A percentile compares a stretch with the other conserved stretches of the same genome.
phyloP scores from a whole-genome alignment of 2,888 invertebrate genomes.

The Drosophila gaucha region DNA sequence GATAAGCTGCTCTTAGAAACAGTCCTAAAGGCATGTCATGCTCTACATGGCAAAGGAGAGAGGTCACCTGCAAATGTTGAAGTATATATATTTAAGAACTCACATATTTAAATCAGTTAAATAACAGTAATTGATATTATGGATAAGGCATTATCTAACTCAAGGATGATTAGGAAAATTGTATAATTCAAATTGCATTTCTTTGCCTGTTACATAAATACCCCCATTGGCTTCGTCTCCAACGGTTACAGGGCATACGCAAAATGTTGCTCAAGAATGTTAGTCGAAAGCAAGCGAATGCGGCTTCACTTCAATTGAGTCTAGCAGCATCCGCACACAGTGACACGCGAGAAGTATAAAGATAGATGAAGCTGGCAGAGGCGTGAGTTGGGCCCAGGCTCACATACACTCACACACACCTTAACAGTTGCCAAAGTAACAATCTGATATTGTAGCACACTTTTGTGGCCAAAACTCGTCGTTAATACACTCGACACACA shows the following conservation, averaged over 20 bases:
- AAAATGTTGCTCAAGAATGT: constrained; percentile 4
- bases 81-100: too few relatives aligned
- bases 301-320: constrained; percentile 12
- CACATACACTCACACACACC: neutral
- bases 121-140: too few relatives aligned
- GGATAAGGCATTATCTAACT: too few relatives aligned
- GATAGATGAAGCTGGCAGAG: constrained; percentile 2
- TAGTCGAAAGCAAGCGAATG: constrained; percentile 15
- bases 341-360: too few relatives aligned
- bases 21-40: too few relatives aligned
- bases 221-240: too few relatives aligned
- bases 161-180: too few relatives aligned
- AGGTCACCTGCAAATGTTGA: too few relatives aligned
- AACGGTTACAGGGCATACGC: neutral
- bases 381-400: neutral
- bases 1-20: constrained; percentile 1
- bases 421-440: constrained; percentile 29
- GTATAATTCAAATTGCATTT: too few relatives aligned
- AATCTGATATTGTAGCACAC: constrained; percentile 50
- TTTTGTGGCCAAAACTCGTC: constrained; percentile 47
- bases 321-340: constrained; percentile 14
- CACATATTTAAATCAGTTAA: too few relatives aligned
- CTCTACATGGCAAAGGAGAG: too few relatives aligned
- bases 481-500: constrained; percentile 28
- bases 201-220: too few relatives aligned